Conservation (phyloP, 2,113 vertebrate genomes). For the Guaruba guarouba region DNA sequence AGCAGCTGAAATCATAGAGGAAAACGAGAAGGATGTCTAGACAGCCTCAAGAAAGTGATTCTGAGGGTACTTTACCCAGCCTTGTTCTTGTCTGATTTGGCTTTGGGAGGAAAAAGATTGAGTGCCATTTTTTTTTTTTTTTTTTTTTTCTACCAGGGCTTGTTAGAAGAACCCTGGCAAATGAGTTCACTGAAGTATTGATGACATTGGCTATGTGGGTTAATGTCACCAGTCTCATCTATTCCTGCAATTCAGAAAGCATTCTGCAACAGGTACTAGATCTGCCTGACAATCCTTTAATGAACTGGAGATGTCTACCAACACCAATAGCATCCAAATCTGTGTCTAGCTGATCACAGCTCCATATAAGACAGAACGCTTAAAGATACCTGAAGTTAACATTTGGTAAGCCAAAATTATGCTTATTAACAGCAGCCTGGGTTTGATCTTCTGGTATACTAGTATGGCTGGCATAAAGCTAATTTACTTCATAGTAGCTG, state of each 20-base stretch:
- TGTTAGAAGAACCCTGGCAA: background rate
- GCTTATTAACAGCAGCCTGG: background rate
- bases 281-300: background rate
- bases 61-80: background rate
- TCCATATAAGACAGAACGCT: background rate
- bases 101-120: background rate
- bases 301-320: background rate
- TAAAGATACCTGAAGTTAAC: background rate
- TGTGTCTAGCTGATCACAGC: background rate
- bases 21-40: background rate
- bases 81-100: background rate
- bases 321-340: background rate
- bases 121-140: rapidly evolving
- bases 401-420: background rate
- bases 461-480: background rate
- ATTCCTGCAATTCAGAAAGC: background rate
- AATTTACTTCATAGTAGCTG: background rate
- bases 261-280: background rate
- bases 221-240: background rate
- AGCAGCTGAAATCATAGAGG: background rate
- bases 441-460: background rate
- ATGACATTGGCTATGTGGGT: background rate
- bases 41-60: background rate
- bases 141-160: background rate
- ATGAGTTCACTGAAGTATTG: background rate